Conservation (phyloP, 2,113 vertebrate species). For the Lagenorhynchus albirostris region DNA sequence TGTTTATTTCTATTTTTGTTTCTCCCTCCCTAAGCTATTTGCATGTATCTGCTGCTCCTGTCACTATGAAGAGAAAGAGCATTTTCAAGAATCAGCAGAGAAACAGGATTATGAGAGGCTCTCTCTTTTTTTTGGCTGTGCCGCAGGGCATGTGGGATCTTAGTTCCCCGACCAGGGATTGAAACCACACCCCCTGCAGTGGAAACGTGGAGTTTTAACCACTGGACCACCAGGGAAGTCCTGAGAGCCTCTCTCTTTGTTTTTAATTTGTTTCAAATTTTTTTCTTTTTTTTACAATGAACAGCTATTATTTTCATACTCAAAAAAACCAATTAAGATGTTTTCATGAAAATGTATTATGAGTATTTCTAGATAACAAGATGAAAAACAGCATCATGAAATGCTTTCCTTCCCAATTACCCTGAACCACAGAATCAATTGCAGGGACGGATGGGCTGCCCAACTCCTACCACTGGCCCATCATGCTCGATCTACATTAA, state of each 20-base stretch:
- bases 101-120: neutral
- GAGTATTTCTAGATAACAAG: neutral
- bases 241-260: neutral
- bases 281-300: neutral
- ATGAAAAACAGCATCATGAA: slow-evolving; percentile 17
- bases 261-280: neutral
- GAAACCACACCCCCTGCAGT: neutral
- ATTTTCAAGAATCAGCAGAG: slow-evolving; percentile 5
- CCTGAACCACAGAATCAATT: neutral
- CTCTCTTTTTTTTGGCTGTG: neutral
- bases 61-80: neutral
- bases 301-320: slow-evolving; percentile 1
- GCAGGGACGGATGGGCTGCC: neutral
- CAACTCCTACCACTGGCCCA: neutral
- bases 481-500: neutral
- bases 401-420: neutral
- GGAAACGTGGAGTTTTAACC: neutral
- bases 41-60: neutral
- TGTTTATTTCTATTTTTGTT: neutral
- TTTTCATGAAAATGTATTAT: slow-evolving; percentile 23
- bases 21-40: neutral
- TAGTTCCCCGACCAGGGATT: neutral
- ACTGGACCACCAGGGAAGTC: neutral
- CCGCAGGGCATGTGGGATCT: neutral
- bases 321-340: neutral